Percentiles rank a stretch among this genome's conserved stretches.
These are phyloP conservation scores for Engystomops pustulosus DNA, from an alignment of 2,113 vertebrate species.

Conservation along the genomic window DNA sequence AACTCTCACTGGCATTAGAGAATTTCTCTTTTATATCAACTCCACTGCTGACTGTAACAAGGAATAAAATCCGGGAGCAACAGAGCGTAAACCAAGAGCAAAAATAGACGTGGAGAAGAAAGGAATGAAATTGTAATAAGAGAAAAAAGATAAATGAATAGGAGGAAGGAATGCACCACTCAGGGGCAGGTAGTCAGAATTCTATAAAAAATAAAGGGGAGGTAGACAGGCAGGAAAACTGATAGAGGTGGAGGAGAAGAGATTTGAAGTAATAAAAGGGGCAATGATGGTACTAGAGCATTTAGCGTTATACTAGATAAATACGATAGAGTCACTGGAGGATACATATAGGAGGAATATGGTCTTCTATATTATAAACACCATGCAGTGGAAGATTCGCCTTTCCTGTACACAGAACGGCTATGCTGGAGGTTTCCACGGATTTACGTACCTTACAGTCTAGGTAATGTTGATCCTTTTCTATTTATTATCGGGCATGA, in stretches of 20 bases:
- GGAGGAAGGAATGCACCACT: not conserved
- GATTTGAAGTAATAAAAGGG: not conserved
- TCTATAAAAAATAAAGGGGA: not conserved
- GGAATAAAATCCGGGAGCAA: constrained; percentile 33
- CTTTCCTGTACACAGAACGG: too few relatives aligned
- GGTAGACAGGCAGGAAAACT: not conserved
- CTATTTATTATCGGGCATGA: too few relatives aligned
- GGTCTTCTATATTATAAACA: too few relatives aligned
- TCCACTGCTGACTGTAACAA: not conserved
- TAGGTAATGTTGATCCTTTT: too few relatives aligned
- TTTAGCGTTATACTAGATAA: too few relatives aligned
- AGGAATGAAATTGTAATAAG: constrained; percentile 10
- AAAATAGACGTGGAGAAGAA: constrained; percentile 31
- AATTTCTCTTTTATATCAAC: constrained; percentile 17
- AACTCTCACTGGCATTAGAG: constrained; percentile 4
- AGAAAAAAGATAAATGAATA: constrained; percentile 31
- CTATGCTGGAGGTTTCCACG: too few relatives aligned
- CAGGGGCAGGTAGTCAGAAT: not conserved
- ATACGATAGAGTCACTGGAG: too few relatives aligned
- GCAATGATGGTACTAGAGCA: too few relatives aligned
- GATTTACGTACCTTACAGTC: too few relatives aligned
- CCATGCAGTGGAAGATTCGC: too few relatives aligned
- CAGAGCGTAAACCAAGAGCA: constrained; percentile 34
- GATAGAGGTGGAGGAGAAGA: not conserved
- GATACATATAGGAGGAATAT: too few relatives aligned